Percentiles rank a stretch among this genome's conserved stretches.
These are phyloP conservation scores for Notiomystis cincta DNA, from an alignment of 2,113 vertebrate species.

Conservation along the genomic window DNA sequence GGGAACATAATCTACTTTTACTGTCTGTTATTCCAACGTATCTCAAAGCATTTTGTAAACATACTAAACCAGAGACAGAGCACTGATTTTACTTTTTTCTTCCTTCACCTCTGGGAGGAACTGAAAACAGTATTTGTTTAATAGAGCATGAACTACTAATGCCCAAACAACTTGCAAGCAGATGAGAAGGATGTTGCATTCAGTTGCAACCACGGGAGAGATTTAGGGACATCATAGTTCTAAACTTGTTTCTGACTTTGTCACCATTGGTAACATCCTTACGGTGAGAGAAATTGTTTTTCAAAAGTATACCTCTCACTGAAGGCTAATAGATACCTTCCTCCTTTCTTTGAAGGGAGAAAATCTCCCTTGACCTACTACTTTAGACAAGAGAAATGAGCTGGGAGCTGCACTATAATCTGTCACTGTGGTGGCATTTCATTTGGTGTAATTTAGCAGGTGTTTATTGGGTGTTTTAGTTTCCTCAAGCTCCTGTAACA, in stretches of 20 bases:
- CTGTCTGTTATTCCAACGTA: background rate
- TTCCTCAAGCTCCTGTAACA: background rate
- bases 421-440: background rate
- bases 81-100: background rate
- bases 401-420: background rate
- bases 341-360: background rate
- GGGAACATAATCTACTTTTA: background rate
- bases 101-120: background rate
- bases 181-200: background rate
- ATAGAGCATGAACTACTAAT: background rate
- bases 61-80: background rate
- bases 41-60: background rate
- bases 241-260: background rate
- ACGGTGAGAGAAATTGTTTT: background rate
- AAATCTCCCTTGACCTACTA: constrained; percentile 17
- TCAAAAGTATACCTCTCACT: background rate
- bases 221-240: background rate
- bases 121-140: background rate
- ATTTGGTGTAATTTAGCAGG: background rate
- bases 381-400: constrained; percentile 6
- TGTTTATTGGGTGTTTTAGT: background rate
- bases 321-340: background rate
- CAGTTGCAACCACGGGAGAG: background rate
- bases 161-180: background rate
- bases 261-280: background rate